These are phyloP conservation scores for Drosophila engyochracea DNA, from an alignment of 2,888 invertebrate genomes.

Conservation along the genomic window DNA sequence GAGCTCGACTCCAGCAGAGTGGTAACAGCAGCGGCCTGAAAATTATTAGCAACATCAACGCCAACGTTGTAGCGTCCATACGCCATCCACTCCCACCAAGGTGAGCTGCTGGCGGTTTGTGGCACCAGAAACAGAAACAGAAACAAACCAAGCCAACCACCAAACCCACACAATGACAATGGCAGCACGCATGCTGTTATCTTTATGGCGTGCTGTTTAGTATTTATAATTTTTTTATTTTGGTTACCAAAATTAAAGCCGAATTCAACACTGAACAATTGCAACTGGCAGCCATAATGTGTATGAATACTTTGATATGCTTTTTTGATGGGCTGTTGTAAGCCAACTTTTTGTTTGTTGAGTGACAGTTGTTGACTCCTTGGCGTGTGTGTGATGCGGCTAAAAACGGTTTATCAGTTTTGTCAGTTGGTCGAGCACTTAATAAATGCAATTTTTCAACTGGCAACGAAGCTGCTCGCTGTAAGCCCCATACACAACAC, in stretches of 20 bases:
- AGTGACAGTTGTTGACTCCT: constrained; percentile 9
- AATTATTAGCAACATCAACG: constrained; percentile 65
- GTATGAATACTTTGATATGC: constrained; percentile 4
- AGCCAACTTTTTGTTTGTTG: constrained; percentile 9
- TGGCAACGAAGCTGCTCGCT: constrained; percentile 4
- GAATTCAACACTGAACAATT: constrained; percentile 27
- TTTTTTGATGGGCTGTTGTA: constrained; percentile 17
- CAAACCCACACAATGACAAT: constrained; percentile 6
- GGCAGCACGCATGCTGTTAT: constrained; percentile 49
- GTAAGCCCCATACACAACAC: not conserved
- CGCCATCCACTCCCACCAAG: constrained; percentile 46
- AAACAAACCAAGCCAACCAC: constrained; percentile 1
- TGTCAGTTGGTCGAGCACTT: constrained; percentile 8
- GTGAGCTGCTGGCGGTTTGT: constrained; percentile 58
- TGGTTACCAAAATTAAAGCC: constrained; percentile 43
- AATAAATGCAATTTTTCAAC: constrained; percentile 8
- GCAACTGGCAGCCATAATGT: constrained; percentile 11
- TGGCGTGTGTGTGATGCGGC: constrained; percentile 34
- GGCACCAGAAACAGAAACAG: constrained; percentile 19
- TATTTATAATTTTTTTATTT: constrained; percentile 35
- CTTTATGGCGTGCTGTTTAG: constrained; percentile 49
- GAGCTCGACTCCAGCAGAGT: not conserved
- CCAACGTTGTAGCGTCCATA: constrained; percentile 25
- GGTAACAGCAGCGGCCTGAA: constrained; percentile 12
- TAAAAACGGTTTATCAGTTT: constrained; percentile 6